Base-by-base conservation (phyloP, 1,140 invertebrate genomes). In the Linepithema humile region DNA sequence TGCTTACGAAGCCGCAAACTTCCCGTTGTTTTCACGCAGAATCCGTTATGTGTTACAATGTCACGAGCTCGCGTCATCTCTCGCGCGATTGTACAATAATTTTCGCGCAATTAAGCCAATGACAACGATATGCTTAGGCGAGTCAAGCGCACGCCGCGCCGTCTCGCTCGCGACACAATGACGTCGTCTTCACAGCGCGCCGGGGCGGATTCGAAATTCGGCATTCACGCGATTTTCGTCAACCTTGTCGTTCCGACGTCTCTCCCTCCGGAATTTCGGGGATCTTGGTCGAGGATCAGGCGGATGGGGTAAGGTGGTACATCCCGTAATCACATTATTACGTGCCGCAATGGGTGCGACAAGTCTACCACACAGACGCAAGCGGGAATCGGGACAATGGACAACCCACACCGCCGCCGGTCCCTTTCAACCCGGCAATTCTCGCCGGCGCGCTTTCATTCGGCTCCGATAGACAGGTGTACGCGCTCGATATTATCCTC, bases 291-390 rank as follows among this genome's bases (percentile, higher is more conserved):
- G 72, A 62, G 72, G 32, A 38, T 83, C 59, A 7, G 45, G 17
- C 12, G 57, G 65, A 32, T 17, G 12, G 67, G 60, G 20, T 26
- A 78, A 29, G 74, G 45, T 32, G 57, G 57, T 67, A 78, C 73
- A 67, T 65, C 48, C 50, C 50, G 29, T 67, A 67, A 84, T 84
- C 74, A 84, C 60, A 67, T 84, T 84, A 84, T 84, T 83, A 78
- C 48, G 60, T 45, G 45, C 60, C 60, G 82, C 62, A 64, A 83
- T 59, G 82, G 69, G 48, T n/a, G 62, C 72, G 70, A 75, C 70
- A 74, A 48, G 55, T 82, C 57, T 82, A 75, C 55, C 29, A 75
- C 69, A 38, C 26, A 57, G 55, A 75, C 57, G 70, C 53, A 29
- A 45, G 15, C 10, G 35, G 73, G 40, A 70, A 80, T 69, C 64